These are phyloP conservation scores for Tetranychus urticae DNA, from an alignment of 1,140 invertebrate species.

Conservation along the genomic window DNA sequence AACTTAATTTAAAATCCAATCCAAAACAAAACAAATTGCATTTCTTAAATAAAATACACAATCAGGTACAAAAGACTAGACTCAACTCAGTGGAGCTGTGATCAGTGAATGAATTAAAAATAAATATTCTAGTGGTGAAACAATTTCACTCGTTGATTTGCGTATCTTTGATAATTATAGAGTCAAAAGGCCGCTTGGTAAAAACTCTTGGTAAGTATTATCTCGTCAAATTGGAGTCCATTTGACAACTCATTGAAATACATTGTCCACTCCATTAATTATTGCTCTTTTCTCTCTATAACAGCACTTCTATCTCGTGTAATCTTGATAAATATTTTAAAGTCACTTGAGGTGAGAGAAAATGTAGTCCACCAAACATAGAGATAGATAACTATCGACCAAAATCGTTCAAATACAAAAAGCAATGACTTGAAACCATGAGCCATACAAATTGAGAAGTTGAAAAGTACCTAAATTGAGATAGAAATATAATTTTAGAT, in stretches of 20 bases:
- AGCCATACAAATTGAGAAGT: constrained; percentile 46
- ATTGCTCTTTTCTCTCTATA: constrained; percentile 14
- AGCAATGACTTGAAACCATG: constrained; percentile 53
- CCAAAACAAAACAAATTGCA: no score
- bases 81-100: no score
- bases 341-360: neutral
- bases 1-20: no score
- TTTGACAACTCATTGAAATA: neutral
- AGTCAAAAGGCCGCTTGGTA: constrained; percentile 86
- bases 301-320: constrained; percentile 48
- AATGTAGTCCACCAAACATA: neutral
- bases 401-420: constrained; percentile 49
- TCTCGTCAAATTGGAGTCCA: neutral
- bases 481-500: constrained; percentile 18
- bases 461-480: constrained; percentile 33
- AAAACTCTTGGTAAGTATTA: constrained; percentile 52
- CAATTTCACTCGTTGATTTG: constrained; percentile 49
- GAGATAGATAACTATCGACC: constrained; percentile 41
- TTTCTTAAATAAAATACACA: no score
- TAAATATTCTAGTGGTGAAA: constrained; percentile 36
- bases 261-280: neutral
- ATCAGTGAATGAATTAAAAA: no score
- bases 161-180: constrained; percentile 91
- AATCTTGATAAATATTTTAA: neutral
- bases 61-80: no score